Percentiles rank a stretch among this genome's conserved stretches.
Conservation (phyloP, 2,797 vertebrate species). For the Lepus oiostolus region DNA sequence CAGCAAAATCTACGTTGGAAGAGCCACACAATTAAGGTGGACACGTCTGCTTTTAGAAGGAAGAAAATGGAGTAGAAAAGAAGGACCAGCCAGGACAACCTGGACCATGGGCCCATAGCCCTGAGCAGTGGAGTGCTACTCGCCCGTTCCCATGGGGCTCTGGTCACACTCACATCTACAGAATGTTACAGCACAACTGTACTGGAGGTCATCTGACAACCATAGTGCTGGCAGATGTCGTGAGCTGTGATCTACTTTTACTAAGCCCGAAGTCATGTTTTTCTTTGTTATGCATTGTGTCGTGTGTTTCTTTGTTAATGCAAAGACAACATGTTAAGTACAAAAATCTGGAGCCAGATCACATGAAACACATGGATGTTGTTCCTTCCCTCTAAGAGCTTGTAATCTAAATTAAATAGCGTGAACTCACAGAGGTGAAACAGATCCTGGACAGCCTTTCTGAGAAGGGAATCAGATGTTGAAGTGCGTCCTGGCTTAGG, state of each 20-base stretch:
- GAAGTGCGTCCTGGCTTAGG: neutral
- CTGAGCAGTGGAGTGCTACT: neutral
- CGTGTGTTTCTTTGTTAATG: too few relatives aligned
- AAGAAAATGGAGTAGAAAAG: neutral
- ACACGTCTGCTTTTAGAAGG: neutral
- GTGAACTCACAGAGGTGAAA: neutral
- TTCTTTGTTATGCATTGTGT: too few relatives aligned
- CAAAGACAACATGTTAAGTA: neutral
- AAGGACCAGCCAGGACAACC: neutral
- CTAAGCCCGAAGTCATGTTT: neutral
- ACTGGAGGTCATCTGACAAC: neutral
- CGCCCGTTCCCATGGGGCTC: neutral
- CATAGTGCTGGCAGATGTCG: neutral
- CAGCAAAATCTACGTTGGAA: neutral
- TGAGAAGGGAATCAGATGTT: neutral
- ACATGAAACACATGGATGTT: neutral
- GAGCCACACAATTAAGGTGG: neutral
- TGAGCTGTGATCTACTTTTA: slow-evolving; percentile 13
- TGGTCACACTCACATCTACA: neutral
- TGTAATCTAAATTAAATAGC: neutral
- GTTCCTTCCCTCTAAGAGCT: neutral
- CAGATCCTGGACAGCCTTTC: neutral
- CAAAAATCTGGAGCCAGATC: slow-evolving; percentile 11
- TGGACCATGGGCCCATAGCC: too few relatives aligned
- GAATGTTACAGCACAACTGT: neutral